Percentiles rank a stretch among this genome's conserved stretches.
Evolutionary conservation across 1,140 invertebrate genomes (phyloP).

Genomic region (Eueides isabella): DNA sequence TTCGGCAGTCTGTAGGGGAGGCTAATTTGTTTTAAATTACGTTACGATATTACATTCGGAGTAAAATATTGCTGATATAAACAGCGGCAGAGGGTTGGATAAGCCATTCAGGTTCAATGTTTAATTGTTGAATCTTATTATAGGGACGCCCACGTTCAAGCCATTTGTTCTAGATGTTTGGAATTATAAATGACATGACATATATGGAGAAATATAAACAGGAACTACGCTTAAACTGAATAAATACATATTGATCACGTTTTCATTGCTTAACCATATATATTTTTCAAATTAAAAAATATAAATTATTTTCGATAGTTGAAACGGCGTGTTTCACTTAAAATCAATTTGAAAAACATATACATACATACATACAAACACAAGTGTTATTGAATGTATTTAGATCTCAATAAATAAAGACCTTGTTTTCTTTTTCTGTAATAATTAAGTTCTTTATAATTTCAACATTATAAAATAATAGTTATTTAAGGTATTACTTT

Average conservation of each 20-base stretch:
- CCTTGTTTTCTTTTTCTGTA: neutral
- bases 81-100: constrained; percentile 69
- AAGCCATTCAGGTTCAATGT: constrained; percentile 48
- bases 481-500: neutral
- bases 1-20: constrained; percentile 68
- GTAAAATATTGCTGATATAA: constrained; percentile 76
- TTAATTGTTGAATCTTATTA: constrained; percentile 59
- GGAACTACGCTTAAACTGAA: constrained; percentile 20
- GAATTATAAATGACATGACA: constrained; percentile 23
- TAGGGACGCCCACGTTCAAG: constrained; percentile 38
- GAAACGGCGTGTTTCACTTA: neutral
- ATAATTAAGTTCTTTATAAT: constrained; percentile 4
- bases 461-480: neutral
- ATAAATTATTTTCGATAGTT: neutral
- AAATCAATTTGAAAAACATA: too few species aligned
- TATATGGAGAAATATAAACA: constrained; percentile 16
- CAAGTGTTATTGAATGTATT: neutral
- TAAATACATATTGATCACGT: constrained; percentile 56
- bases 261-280: constrained; percentile 21
- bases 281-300: neutral
- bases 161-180: constrained; percentile 23
- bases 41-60: constrained; percentile 76
- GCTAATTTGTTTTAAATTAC: constrained; percentile 81
- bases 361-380: too few species aligned
- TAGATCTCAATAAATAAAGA: neutral